These are phyloP conservation scores for Spodoptera exigua DNA, from an alignment of 2,888 invertebrate species.

Conservation along the genomic window DNA sequence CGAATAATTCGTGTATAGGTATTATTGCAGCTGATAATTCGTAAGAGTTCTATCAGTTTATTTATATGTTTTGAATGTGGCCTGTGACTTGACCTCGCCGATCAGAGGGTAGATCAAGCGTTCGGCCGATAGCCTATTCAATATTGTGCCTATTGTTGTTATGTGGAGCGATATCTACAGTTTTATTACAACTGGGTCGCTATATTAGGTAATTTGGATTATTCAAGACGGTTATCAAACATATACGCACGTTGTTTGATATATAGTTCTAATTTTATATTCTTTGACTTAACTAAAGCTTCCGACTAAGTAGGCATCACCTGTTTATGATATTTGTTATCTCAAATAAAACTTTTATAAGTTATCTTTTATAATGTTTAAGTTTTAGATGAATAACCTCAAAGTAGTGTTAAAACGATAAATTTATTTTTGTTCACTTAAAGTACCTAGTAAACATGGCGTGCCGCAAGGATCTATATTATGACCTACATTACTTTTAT, in stretches of 20 bases:
- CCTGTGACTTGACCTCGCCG: conserved; percentile 25
- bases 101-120: conserved; percentile 39
- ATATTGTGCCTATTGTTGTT: conserved; percentile 45
- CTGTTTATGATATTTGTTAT: neutral
- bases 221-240: neutral
- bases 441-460: conserved; percentile 3
- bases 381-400: conserved; percentile 1
- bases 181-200: neutral
- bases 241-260: too few species aligned
- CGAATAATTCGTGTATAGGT: conserved; percentile 22
- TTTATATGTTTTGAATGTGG: conserved; percentile 41
- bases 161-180: conserved; percentile 1
- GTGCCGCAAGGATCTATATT: conserved; percentile 26
- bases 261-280: neutral
- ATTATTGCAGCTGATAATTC: conserved; percentile 33
- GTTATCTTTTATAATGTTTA: conserved; percentile 1
- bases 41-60: conserved; percentile 33
- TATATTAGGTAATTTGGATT: neutral
- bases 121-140: conserved; percentile 37
- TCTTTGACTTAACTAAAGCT: neutral
- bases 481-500: conserved; percentile 37
- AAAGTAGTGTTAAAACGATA: conserved; percentile 4
- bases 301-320: conserved; percentile 1
- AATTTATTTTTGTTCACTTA: conserved; percentile 2
- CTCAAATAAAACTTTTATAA: neutral